Conservation (phyloP, 1,140 invertebrate genomes). For the Ceratosolen fusciceps region DNA sequence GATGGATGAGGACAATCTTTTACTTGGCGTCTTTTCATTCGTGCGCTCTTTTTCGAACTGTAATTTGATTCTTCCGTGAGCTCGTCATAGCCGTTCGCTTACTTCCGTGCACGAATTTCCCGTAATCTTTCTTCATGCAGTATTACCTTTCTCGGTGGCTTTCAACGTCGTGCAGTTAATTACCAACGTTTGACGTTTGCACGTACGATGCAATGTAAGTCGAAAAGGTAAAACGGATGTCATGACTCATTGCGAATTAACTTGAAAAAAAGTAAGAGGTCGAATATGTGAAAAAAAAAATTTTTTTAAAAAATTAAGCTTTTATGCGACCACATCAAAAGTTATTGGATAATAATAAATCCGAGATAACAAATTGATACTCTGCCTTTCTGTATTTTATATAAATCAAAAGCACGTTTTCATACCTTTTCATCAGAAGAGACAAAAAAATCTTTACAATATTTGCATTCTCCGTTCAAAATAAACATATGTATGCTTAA, state of each 20-base stretch:
- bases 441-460: no score
- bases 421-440: no score
- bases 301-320: no score
- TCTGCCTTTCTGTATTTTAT: no score
- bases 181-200: conserved; percentile 59
- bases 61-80: conserved; percentile 60
- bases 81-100: conserved; percentile 41
- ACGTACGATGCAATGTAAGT: conserved; percentile 46
- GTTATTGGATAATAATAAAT: no score
- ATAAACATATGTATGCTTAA: no score
- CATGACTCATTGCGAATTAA: conserved; percentile 39
- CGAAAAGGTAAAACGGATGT: conserved; percentile 37
- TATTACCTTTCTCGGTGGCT: conserved; percentile 38
- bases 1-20: neutral
- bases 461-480: no score
- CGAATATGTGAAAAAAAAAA: neutral
- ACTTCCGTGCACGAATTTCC: conserved; percentile 57
- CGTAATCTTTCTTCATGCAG: conserved; percentile 50
- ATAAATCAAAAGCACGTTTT: no score
- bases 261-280: neutral
- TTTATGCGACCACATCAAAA: no score
- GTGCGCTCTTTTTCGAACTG: neutral
- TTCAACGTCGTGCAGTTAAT: conserved; percentile 59
- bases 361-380: no score
- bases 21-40: neutral